These are phyloP conservation scores for Dryobates pubescens DNA, from an alignment of 2,797 vertebrate species.

Conservation along the genomic window DNA sequence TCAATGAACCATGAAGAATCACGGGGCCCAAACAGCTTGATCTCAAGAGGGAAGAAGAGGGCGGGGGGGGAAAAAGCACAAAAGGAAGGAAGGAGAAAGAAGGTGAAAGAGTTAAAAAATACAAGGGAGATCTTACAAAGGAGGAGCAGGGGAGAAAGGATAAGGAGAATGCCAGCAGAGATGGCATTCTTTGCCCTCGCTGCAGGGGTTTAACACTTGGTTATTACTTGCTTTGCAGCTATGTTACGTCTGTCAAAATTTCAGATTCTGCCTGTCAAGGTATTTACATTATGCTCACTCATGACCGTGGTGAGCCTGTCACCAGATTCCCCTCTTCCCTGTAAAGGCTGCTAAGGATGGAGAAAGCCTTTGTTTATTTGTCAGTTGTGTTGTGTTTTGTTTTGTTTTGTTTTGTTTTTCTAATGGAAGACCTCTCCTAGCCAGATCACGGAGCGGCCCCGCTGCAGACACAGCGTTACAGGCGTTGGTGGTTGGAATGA, in stretches of 20 bases:
- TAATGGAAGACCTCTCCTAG: not conserved
- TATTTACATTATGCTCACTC: conserved; percentile 46
- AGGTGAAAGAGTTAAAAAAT: conserved; percentile 16
- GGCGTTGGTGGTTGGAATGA: not conserved
- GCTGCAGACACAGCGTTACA: accelerated
- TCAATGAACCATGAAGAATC: conserved; percentile 20
- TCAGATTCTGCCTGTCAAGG: conserved; percentile 29
- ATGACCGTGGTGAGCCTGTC: conserved; percentile 16
- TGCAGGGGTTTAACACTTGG: not conserved
- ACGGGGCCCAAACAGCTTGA: not conserved
- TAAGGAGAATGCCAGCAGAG: conserved; percentile 30
- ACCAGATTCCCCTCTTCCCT: not conserved
- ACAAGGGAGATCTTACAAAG: conserved; percentile 1
- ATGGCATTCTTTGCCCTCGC: not conserved
- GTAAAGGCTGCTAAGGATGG: not conserved
- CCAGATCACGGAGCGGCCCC: not conserved
- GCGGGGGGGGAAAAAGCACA: not conserved
- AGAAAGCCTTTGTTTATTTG: conserved; percentile 16
- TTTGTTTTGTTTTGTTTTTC: not conserved
- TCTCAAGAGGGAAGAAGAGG: not conserved
- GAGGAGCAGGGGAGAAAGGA: not conserved
- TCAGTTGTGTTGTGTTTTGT: not conserved
- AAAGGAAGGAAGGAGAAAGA: not conserved
- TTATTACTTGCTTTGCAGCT: conserved; percentile 63
- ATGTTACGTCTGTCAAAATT: conserved; percentile 61